phyloP scores from a whole-genome alignment of 2,888 invertebrate genomes.

The Pyrochroa serraticornis region DNA sequence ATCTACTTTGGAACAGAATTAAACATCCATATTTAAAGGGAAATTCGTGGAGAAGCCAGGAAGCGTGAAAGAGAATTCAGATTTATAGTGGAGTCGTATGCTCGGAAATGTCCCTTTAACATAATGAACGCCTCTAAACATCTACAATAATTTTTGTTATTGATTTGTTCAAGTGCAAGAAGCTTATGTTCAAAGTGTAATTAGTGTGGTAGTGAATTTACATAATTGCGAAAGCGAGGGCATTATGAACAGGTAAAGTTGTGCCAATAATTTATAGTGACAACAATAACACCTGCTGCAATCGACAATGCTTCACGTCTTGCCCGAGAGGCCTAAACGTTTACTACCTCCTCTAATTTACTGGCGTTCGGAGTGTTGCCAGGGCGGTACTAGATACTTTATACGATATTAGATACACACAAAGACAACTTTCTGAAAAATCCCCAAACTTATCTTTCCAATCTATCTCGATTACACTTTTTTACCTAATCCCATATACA shows the following conservation, averaged over 20 bases:
- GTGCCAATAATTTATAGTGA: conserved; percentile 56
- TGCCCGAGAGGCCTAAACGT: conserved; percentile 40
- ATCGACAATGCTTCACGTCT: conserved; percentile 53
- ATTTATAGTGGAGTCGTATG: conserved; percentile 34
- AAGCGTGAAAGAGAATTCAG: conserved; percentile 36
- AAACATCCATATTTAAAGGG: conserved; percentile 38
- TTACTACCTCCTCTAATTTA: conserved; percentile 38
- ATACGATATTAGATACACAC: conserved; percentile 26
- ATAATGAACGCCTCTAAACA: conserved; percentile 28
- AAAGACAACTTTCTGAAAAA: conserved; percentile 12
- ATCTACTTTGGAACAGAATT: conserved; percentile 37
- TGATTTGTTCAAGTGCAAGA: conserved; percentile 38
- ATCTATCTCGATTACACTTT: conserved; percentile 14
- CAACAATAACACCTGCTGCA: conserved; percentile 59
- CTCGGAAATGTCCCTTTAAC: conserved; percentile 30
- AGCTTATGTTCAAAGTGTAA: conserved; percentile 40
- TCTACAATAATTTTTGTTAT: conserved; percentile 28
- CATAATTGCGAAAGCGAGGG: conserved; percentile 52
- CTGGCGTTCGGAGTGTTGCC: conserved; percentile 37
- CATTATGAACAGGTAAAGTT: conserved; percentile 57
- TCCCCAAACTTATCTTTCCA: conserved; percentile 13
- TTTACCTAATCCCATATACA: conserved; percentile 7
- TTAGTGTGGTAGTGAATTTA: conserved; percentile 48
- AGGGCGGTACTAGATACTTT: conserved; percentile 29
- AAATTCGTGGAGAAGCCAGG: conserved; percentile 30